Percentiles rank a stretch among this genome's conserved stretches.
phyloP scores from a whole-genome alignment of 2,113 vertebrate genomes.

The Brevimyrus niger region DNA sequence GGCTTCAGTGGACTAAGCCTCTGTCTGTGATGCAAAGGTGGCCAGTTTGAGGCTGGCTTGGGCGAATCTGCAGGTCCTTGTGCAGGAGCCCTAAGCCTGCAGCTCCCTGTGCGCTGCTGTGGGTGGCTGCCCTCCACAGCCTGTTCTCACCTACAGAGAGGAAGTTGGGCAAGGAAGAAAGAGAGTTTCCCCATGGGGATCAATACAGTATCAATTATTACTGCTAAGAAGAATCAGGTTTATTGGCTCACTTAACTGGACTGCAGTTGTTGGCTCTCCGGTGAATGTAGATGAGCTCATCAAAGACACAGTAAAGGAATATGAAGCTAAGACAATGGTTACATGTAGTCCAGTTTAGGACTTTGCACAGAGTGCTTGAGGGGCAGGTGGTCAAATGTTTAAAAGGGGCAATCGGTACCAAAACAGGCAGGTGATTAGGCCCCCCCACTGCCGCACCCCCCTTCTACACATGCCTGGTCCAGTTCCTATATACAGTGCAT shows the following conservation, averaged over 20 bases:
- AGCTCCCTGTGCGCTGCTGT: too few relatives aligned
- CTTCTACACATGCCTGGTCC: background rate
- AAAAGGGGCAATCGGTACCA: background rate
- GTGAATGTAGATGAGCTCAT: background rate
- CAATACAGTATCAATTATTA: too few relatives aligned
- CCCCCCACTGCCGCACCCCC: too few relatives aligned
- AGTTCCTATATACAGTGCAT: background rate
- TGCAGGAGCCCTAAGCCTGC: too few relatives aligned
- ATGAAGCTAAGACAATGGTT: background rate
- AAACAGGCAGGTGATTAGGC: background rate
- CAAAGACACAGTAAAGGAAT: background rate
- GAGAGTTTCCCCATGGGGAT: too few relatives aligned
- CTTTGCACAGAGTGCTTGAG: background rate
- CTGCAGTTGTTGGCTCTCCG: background rate
- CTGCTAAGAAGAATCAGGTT: background rate
- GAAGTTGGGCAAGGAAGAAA: too few relatives aligned
- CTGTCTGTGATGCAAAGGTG: too few relatives aligned
- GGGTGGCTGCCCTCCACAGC: too few relatives aligned
- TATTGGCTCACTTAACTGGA: background rate
- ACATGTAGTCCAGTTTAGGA: background rate
- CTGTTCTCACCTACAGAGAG: too few relatives aligned
- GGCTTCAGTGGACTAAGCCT: too few relatives aligned
- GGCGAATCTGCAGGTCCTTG: too few relatives aligned
- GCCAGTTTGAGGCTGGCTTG: too few relatives aligned
- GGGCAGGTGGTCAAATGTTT: background rate